phyloP scores from a whole-genome alignment of 2,113 vertebrate species.

The Fulica atra region DNA sequence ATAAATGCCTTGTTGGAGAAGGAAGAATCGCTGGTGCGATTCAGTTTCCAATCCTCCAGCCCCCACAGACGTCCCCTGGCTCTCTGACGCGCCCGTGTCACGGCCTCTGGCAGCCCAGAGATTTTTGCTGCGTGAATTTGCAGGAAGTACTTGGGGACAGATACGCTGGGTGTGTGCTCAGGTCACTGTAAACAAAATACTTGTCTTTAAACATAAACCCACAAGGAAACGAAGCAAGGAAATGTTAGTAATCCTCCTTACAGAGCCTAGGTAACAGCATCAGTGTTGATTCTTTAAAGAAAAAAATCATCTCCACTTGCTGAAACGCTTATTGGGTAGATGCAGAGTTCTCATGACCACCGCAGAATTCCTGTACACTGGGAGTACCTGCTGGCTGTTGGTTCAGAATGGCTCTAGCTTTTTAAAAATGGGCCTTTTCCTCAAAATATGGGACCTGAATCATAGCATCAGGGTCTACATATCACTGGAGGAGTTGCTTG shows the following conservation, averaged over 20 bases:
- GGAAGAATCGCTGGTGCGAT: not conserved
- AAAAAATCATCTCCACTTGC: not conserved
- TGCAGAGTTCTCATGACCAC: not conserved
- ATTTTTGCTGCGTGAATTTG: not conserved
- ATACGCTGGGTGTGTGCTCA: conserved; percentile 10
- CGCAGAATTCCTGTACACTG: not conserved
- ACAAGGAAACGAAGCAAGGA: conserved; percentile 27
- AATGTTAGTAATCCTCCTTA: not conserved
- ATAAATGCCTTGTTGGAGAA: not conserved
- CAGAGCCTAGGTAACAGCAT: not conserved
- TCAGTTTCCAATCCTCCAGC: not conserved
- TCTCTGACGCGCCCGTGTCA: not conserved
- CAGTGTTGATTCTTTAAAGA: not conserved
- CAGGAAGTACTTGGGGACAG: not conserved
- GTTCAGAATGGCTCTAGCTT: not conserved
- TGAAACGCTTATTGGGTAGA: not conserved
- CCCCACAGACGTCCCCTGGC: not conserved
- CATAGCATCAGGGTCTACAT: not conserved
- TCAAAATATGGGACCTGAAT: not conserved
- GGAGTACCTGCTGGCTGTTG: not conserved
- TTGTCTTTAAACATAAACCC: conserved; percentile 40
- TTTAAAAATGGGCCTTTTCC: not conserved
- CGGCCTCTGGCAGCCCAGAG: not conserved
- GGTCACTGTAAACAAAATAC: conserved; percentile 37
- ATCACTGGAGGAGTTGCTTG: not conserved